Evolutionary conservation across 2,113 vertebrate species (phyloP), one percentile per base, ranked within the genome.

Genomic region (Elanus axillaris): DNA sequence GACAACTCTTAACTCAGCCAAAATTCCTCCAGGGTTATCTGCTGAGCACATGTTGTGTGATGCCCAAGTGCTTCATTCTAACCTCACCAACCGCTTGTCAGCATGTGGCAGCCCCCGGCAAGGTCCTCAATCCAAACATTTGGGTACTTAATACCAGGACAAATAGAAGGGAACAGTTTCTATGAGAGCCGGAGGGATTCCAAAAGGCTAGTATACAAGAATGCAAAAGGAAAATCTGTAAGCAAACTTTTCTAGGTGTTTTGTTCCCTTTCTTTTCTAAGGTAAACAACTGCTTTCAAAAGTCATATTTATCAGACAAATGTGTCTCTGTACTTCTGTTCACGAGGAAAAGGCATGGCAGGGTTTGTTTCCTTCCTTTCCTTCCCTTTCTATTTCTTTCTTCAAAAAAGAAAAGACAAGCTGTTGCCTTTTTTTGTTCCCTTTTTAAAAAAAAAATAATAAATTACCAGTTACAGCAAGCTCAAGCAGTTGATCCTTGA

Each of bases 1-100:
- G 80, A 89, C 73, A 95, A 20, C 43, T 31, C 52, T 75, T 75
- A 74, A 74, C 10, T 60, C 52, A 72, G 56, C 34, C 89, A 89
- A 66, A 96, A 96, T 95, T 95, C 94, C 60, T 96, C 53, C 53
- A 73, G n/a, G 66, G 80, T 89, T 95, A 91, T 91, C 83, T 93
- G 69, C 2, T 3, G 29, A 50, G 20, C 53, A 94, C 0, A 0
- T 84, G 60, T 78, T 92, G 23, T 0, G 0, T 75, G 89, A 91
- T 68, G 81, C 31, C 31, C 38, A 52, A 92, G 55, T n/a, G 63
- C 86, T 94, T 86, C 88, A n/a, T 67, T 92, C 82, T 80, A 55
- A 92, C 72, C 60, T 86, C 59, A 18, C 48, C 0, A 0, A 64
- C 60, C 1, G 0, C 79, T 75, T 86, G 43, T 75, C 86, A 92